phyloP scores from a whole-genome alignment of 2,797 vertebrate species.

The Rhinella marina region DNA sequence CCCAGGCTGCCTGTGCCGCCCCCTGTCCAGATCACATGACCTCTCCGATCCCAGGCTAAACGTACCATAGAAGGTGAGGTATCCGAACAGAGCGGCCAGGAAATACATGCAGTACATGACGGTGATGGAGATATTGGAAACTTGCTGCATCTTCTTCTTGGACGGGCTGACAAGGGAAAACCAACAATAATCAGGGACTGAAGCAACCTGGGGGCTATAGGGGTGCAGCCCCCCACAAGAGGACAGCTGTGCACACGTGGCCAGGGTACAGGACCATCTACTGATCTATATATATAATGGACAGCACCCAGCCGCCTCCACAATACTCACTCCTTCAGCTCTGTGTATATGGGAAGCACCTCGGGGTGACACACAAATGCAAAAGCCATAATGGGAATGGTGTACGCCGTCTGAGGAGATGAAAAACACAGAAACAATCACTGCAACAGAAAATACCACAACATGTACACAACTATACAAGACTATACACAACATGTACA shows the following conservation, averaged over 20 bases:
- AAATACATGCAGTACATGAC: conserved; percentile 99
- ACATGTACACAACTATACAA: background rate
- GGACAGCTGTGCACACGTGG: background rate
- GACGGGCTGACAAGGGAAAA: conserved; percentile 67
- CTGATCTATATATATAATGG: too few relatives aligned
- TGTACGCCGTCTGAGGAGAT: conserved; percentile 89
- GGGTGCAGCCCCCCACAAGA: background rate
- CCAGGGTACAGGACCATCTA: too few relatives aligned
- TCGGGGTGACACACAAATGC: conserved; percentile 92
- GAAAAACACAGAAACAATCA: background rate
- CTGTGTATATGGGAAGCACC: conserved; percentile 93
- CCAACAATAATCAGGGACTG: background rate
- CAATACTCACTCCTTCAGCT: conserved; percentile 92
- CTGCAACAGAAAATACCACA: background rate
- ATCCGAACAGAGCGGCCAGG: conserved; percentile 96
- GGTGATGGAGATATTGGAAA: conserved; percentile 93
- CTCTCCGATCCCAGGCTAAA: conserved; percentile 13
- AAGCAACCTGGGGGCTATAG: too few relatives aligned
- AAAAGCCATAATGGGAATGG: conserved; percentile 98
- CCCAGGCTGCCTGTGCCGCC: background rate
- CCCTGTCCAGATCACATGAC: background rate
- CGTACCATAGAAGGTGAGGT: conserved; percentile 97
- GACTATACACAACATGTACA: background rate
- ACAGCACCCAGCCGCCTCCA: background rate
- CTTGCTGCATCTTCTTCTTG: conserved; percentile 92